Percentiles rank a stretch among this genome's conserved stretches.
These are phyloP conservation scores for Rugalucina vietnamica DNA, from an alignment of 2,888 invertebrate species.

Conservation along the genomic window DNA sequence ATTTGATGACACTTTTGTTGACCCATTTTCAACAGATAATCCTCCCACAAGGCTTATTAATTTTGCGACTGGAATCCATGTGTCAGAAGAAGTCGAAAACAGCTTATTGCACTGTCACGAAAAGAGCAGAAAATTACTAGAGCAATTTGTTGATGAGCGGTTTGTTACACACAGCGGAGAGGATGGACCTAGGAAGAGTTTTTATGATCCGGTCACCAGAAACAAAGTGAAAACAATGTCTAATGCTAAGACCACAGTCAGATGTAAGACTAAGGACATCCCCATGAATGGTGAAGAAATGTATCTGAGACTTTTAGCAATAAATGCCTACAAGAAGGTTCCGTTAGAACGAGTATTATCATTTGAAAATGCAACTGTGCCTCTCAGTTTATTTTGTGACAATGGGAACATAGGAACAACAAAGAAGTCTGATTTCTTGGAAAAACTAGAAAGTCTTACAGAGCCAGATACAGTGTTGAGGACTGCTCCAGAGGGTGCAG, in stretches of 20 bases:
- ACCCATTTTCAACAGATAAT: neutral
- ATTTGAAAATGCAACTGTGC: constrained; percentile 12
- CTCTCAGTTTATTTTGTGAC: constrained; percentile 3
- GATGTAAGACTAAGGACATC: neutral
- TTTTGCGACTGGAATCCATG: neutral
- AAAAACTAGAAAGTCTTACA: neutral
- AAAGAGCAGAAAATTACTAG: neutral
- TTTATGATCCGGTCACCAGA: neutral
- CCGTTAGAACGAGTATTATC: constrained; percentile 7
- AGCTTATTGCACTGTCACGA: neutral
- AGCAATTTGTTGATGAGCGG: neutral
- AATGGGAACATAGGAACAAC: neutral
- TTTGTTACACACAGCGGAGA: neutral
- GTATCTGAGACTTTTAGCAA: constrained; percentile 1
- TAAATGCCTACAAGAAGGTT: constrained; percentile 19
- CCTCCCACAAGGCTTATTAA: neutral
- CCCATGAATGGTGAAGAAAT: neutral
- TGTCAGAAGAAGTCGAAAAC: neutral
- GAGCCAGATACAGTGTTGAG: neutral
- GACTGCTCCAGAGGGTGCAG: neutral
- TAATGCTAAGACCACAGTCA: neutral
- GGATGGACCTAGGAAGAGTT: neutral
- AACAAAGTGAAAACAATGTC: constrained; percentile 8
- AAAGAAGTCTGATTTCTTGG: neutral
- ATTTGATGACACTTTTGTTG: constrained; percentile 4